Evolutionary conservation across 2,797 vertebrate genomes (phyloP), one percentile per base, ranked within the genome.

Genomic region (Chiroxiphia lanceolata): DNA sequence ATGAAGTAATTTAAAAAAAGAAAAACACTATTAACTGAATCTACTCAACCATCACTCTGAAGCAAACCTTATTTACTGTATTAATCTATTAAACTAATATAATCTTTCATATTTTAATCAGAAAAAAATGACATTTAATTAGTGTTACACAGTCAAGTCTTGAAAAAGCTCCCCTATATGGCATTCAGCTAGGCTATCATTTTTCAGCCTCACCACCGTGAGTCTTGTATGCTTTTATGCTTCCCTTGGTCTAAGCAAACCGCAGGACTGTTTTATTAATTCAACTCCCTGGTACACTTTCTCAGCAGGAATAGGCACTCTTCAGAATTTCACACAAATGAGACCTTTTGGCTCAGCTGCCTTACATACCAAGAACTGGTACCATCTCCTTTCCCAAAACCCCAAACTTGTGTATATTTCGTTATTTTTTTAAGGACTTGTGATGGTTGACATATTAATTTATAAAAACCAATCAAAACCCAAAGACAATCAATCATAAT

Each of bases 31-130:
- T 87, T 97, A 94, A 86, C 87, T 94, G 76, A 95, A 80, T 79
- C 85, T 80, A 81, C 65, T 91, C 85, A 92, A 88, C 44, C 70
- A 90, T 76, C 70, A 77, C 78, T 85, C 64, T 80, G 77, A 94
- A 90, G 38, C 53, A 96, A 80, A 80, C 29, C 33, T 80, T 74
- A 74, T 86, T 87, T 96, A 65, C 51, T 68, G 54, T 85, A 94
- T 85, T 95, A 15, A 86, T 44, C 36, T 67, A 70, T 69, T 81
- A 83, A 81, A 80, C 31, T 87, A 91, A 86, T 51, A 87, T 33
- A 87, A 77, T 87, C 44, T 92, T 94, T 89, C 53, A 76, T 56
- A 95, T 94, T 96, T 94, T 91, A 92, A 87, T 95, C 67, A 76
- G 89, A 60, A 95, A 79, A 80, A 92, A 72, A 86, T 45, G 44